These are phyloP conservation scores for Bilobella aurantiaca DNA, from an alignment of 1,140 invertebrate genomes.

Conservation along the genomic window DNA sequence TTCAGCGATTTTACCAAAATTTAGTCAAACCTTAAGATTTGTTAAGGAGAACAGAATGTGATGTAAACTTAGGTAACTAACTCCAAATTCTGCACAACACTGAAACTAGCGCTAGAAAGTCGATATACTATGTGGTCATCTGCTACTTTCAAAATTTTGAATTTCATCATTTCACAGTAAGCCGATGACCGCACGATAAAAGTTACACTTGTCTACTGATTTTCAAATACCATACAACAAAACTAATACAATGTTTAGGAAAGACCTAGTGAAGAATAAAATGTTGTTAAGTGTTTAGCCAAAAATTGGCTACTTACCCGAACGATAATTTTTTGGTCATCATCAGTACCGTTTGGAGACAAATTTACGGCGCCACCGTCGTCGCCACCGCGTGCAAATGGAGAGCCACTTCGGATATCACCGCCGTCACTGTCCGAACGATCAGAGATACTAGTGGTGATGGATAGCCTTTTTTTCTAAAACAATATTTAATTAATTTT, in stretches of 20 bases:
- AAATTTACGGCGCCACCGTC: not conserved
- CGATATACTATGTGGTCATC: too few relatives aligned
- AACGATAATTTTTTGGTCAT: constrained; percentile 18
- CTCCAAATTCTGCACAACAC: too few relatives aligned
- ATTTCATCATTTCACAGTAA: too few relatives aligned
- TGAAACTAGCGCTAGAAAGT: too few relatives aligned
- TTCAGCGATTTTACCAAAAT: not conserved
- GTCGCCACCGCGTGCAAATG: constrained; percentile 26
- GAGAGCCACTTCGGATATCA: constrained; percentile 42
- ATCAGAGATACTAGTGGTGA: constrained; percentile 46
- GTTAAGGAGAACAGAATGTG: not conserved
- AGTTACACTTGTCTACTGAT: too few relatives aligned
- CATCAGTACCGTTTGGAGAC: constrained; percentile 3
- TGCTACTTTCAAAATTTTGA: too few relatives aligned
- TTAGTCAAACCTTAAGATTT: too few relatives aligned
- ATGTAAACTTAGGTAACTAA: not conserved
- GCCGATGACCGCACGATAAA: too few relatives aligned
- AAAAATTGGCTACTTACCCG: constrained; percentile 9
- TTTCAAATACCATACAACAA: too few relatives aligned
- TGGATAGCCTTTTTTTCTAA: constrained; percentile 50
- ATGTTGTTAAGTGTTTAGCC: too few relatives aligned
- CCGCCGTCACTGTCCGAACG: constrained; percentile 43
- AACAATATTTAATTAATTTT: constrained; percentile 9
- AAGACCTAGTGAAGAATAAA: too few relatives aligned
- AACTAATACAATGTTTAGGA: too few relatives aligned